These are phyloP conservation scores for Anneissia japonica DNA, from an alignment of 35 echinoderm and acorn worm species.

Conservation along the genomic window DNA sequence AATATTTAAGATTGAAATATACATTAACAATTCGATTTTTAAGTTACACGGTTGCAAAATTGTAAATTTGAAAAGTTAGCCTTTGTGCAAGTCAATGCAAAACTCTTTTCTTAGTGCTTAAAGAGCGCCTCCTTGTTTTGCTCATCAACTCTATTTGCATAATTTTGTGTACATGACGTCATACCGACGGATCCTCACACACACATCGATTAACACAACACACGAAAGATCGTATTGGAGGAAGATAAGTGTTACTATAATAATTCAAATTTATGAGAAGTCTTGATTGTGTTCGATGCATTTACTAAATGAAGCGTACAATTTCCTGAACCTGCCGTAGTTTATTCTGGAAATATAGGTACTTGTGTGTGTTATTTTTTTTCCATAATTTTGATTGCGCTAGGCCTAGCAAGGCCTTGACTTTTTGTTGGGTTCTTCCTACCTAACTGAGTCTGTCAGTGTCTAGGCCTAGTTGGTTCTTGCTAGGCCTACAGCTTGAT, in stretches of 20 bases:
- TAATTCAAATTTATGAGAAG: not conserved
- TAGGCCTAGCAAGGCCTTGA: no score
- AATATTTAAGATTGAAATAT: no score
- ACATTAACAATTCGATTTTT: no score
- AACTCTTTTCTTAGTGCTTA: no score
- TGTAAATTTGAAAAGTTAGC: no score
- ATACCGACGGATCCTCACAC: not conserved
- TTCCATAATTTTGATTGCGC: no score
- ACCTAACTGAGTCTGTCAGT: no score
- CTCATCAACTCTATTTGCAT: not conserved
- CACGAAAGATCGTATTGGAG: not conserved
- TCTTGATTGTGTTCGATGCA: not conserved
- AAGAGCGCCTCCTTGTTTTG: not conserved
- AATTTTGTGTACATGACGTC: not conserved
- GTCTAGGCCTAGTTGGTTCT: no score
- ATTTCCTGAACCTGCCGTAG: not conserved
- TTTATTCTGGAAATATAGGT: not conserved
- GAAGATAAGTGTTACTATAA: not conserved
- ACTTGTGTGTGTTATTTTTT: not conserved
- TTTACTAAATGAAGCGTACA: not conserved
- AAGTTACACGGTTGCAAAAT: no score
- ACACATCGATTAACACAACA: not conserved
- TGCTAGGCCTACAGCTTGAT: no score
- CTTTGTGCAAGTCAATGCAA: no score
- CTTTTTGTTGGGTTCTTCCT: no score